Evolutionary conservation across 1,140 invertebrate genomes (phyloP), one percentile per base, ranked within the genome.

Genomic region (Orius laevigatus): DNA sequence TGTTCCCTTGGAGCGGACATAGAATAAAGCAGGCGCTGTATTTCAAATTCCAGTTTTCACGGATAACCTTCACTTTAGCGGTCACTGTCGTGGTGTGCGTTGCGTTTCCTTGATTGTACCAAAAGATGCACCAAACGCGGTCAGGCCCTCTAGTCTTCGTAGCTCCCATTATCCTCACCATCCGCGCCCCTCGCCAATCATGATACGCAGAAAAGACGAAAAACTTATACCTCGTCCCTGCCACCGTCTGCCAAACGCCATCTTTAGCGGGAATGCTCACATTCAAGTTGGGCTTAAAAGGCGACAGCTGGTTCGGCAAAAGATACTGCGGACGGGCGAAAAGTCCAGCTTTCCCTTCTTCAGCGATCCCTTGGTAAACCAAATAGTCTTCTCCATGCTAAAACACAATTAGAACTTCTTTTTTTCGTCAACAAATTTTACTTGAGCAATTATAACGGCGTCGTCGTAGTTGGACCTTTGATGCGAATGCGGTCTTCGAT

Each of bases 1-100:
- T 57, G 61, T 69, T 66, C 62, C 58, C 65, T 11, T 70, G 66
- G 34, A 89, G 63, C 3, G 82, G 76, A 57, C 88, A 92, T 34
- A 90, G 70, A 2, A 94, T 73, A 60, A 92, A 93, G 53, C 80
- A 84, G 6, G 88, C 89, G 56, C 85, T 91, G 64, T 90, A 94
- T 59, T 88, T 88, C 2, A 92, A 65, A 62, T 90, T 92, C 88
- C 88, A 94, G 63, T 92, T 91, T 64, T 94, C 89, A 19, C 86
- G 69, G 25, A 93, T 92, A 0, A 83, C 81, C 73, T 83, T 84
- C 39, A 84, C 75, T 67, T 78, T 78, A 14, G 80, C 81, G 53
- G 78, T 72, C 11, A 84, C 74, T 2, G 78, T 81, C 48, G 75
- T 65, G 31, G 63, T 64, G 9, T 56, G 44, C 41, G 66, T 66